Percentiles rank a stretch among this genome's conserved stretches.
Conservation (phyloP, 2,888 invertebrate species). For the Sipha maydis region DNA sequence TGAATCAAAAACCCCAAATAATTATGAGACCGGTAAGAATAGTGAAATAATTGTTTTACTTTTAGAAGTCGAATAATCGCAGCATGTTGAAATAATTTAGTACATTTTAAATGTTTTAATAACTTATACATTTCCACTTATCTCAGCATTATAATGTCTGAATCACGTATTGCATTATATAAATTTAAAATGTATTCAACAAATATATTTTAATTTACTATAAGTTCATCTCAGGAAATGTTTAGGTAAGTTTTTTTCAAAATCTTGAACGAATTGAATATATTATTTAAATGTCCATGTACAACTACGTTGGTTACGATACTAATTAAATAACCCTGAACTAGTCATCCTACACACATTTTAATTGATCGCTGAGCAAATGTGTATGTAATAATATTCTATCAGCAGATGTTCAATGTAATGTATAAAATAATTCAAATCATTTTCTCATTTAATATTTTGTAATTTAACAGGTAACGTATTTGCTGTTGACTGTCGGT, state of each 20-base stretch:
- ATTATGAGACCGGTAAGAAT: not conserved
- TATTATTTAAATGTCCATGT: not conserved
- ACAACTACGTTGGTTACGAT: not conserved
- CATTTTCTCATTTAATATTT: not conserved
- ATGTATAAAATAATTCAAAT: not conserved
- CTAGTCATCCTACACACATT: constrained; percentile 26
- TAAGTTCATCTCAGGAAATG: not conserved
- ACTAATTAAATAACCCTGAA: constrained; percentile 40
- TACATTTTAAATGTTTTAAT: not conserved
- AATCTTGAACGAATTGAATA: not conserved
- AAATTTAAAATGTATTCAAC: not conserved
- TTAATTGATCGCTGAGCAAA: not conserved
- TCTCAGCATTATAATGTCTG: not conserved
- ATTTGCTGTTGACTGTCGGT: not conserved
- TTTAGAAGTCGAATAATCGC: not conserved
- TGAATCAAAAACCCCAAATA: not conserved
- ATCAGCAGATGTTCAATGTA: not conserved
- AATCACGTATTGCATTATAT: not conserved
- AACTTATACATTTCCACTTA: constrained; percentile 6
- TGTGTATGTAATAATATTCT: not conserved
- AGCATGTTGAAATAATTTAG: not conserved
- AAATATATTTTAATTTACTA: not conserved
- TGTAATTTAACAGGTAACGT: not conserved
- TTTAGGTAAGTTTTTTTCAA: not conserved
- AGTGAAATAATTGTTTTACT: not conserved